phyloP scores from a whole-genome alignment of 2,888 invertebrate species.

The Podabrus alpinus region DNA sequence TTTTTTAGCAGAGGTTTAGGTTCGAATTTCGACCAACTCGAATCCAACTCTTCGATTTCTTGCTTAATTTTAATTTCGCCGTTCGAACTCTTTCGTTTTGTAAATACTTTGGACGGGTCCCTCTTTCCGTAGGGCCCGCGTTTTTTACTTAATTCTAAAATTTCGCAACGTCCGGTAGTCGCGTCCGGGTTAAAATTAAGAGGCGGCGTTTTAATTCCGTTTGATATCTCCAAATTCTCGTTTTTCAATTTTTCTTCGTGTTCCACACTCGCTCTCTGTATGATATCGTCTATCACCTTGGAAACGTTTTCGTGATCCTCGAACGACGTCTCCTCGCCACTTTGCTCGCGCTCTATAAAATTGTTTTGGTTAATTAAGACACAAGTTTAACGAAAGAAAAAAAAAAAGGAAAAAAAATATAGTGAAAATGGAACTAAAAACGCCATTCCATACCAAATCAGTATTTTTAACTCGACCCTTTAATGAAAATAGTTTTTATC shows the following conservation, averaged over 20 bases:
- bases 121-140: slow-evolving; percentile 24
- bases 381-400: background rate
- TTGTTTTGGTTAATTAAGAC: background rate
- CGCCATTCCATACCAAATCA: background rate
- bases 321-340: background rate
- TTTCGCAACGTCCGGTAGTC: slow-evolving; percentile 5
- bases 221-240: background rate
- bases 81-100: background rate
- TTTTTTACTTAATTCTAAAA: slow-evolving; percentile 8
- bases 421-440: background rate
- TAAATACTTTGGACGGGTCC: background rate
- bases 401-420: background rate
- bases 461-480: background rate
- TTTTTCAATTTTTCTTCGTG: slow-evolving; percentile 42
- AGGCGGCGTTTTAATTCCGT: slow-evolving; percentile 21
- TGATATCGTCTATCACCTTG: slow-evolving; percentile 50
- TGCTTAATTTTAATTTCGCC: background rate
- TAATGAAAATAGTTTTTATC: too few species aligned
- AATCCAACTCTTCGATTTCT: slow-evolving; percentile 7
- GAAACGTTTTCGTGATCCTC: slow-evolving; percentile 32
- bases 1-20: background rate
- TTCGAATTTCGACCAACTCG: slow-evolving; percentile 18
- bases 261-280: slow-evolving; percentile 50
- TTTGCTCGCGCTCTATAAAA: background rate
- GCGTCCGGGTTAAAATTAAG: slow-evolving; percentile 15